Evolutionary conservation across 1,140 invertebrate genomes (phyloP).

Genomic region (Belonocnema kinseyi): DNA sequence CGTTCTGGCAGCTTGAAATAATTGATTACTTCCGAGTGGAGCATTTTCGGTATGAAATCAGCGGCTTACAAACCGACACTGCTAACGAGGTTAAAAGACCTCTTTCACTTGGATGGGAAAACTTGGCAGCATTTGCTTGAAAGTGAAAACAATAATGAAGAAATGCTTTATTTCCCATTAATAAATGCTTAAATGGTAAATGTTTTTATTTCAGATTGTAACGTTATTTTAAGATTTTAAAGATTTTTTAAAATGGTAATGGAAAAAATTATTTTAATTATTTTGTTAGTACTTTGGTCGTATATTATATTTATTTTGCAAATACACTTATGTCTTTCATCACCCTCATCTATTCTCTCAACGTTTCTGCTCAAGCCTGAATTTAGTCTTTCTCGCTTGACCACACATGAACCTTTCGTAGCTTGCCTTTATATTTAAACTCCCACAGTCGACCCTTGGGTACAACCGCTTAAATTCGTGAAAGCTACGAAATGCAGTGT

Average conservation of each 20-base stretch:
- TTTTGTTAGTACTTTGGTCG: too few relatives aligned
- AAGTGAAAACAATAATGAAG: too few relatives aligned
- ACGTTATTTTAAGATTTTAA: too few relatives aligned
- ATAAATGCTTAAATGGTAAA: too few relatives aligned
- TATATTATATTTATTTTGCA: background rate
- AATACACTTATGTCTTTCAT: background rate
- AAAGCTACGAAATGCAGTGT: conserved; percentile 43
- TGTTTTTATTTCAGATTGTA: too few relatives aligned
- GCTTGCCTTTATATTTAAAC: conserved; percentile 1
- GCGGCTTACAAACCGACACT: conserved; percentile 43
- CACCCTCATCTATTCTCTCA: background rate
- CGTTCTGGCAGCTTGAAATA: conserved; percentile 36
- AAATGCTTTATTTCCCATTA: too few relatives aligned
- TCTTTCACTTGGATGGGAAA: conserved; percentile 34
- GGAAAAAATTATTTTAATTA: too few relatives aligned
- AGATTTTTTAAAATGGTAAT: too few relatives aligned
- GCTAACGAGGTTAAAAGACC: conserved; percentile 50
- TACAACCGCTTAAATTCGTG: conserved; percentile 33
- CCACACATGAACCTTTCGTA: conserved; percentile 2
- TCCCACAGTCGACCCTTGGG: conserved; percentile 13
- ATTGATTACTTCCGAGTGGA: conserved; percentile 47
- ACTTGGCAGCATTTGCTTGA: too few relatives aligned
- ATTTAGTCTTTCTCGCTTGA: background rate
- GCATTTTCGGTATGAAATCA: conserved; percentile 50
- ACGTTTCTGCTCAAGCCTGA: background rate